phyloP scores from a whole-genome alignment of 2,797 vertebrate genomes.

The Saxicola maurus region DNA sequence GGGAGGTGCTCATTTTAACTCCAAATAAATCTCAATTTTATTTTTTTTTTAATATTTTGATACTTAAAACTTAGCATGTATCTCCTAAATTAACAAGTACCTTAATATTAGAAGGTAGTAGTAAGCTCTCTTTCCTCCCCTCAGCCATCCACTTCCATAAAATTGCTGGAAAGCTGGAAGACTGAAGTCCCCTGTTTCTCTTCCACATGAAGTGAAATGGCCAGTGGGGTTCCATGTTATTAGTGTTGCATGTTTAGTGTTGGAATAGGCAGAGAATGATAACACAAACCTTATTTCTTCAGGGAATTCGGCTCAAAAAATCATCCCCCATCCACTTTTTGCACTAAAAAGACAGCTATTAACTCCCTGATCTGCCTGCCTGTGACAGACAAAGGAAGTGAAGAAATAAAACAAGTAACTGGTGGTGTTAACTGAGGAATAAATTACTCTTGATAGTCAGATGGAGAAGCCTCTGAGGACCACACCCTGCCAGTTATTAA shows the following conservation, averaged over 20 bases:
- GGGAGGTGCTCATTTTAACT: not conserved
- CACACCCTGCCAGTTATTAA: conserved; percentile 36
- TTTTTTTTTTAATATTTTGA: not conserved
- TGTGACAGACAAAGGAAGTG: not conserved
- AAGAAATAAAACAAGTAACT: not conserved
- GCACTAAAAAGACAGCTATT: not conserved
- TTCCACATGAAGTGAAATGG: not conserved
- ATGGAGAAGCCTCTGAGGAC: conserved; percentile 12
- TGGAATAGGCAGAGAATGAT: not conserved
- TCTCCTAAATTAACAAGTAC: not conserved
- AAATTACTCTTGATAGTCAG: not conserved
- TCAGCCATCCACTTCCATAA: not conserved
- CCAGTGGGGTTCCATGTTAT: not conserved
- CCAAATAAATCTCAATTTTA: not conserved
- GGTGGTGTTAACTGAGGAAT: not conserved
- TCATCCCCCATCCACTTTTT: not conserved
- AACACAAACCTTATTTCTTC: not conserved
- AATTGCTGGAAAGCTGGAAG: not conserved
- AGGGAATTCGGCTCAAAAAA: not conserved
- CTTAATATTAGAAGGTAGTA: not conserved
- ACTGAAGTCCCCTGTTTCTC: not conserved
- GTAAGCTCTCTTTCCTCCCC: not conserved
- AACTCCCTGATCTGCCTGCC: not conserved
- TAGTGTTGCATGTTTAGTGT: not conserved
- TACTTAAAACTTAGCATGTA: not conserved